These are phyloP conservation scores for Sakesphorus luctuosus DNA, from an alignment of 2,113 vertebrate species.

Conservation along the genomic window DNA sequence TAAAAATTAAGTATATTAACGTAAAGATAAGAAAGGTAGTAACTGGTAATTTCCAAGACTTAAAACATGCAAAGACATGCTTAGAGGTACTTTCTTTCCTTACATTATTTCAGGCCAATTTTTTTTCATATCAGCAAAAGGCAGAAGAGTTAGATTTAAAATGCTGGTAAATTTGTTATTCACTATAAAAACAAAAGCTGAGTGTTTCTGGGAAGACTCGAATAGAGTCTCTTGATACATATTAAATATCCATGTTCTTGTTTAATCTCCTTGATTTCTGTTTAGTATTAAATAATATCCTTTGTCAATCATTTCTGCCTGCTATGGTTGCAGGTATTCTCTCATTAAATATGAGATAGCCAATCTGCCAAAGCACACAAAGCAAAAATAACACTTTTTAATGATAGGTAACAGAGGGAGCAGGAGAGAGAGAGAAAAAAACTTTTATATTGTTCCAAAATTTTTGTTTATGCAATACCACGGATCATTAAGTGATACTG, in stretches of 20 bases:
- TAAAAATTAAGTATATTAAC: neutral
- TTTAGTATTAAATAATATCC: neutral
- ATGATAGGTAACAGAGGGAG: neutral
- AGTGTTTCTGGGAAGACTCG: neutral
- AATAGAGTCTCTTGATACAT: neutral
- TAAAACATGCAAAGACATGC: neutral
- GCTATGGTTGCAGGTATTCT: neutral
- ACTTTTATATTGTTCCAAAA: neutral
- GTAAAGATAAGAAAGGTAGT: neutral
- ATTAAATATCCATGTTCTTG: neutral
- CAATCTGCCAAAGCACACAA: neutral
- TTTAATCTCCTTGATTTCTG: slow-evolving; percentile 6
- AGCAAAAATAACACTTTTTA: neutral
- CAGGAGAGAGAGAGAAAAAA: neutral
- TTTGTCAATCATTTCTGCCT: neutral
- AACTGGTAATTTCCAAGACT: neutral
- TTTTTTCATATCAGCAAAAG: neutral
- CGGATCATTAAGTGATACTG: neutral
- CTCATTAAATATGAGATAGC: neutral
- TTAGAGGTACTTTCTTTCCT: neutral
- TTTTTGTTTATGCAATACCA: neutral
- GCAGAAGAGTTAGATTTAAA: neutral
- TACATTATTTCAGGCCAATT: neutral
- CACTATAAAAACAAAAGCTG: neutral
- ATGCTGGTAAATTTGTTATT: neutral